phyloP scores from a whole-genome alignment of 2,888 invertebrate genomes.

The Anarsia innoxiella region DNA sequence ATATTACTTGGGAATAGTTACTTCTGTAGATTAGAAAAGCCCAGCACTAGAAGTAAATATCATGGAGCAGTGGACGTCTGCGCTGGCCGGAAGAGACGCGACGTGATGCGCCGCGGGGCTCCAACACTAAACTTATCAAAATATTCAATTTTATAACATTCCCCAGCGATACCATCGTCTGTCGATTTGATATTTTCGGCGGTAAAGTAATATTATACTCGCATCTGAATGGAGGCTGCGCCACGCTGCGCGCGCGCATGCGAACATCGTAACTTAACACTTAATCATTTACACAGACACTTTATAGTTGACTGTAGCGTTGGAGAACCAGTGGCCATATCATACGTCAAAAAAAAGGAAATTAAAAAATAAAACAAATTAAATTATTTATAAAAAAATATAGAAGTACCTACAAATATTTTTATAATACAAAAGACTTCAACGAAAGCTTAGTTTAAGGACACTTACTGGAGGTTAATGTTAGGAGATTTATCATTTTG shows the following conservation, averaged over 20 bases:
- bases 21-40: no score
- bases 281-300: constrained; percentile 68
- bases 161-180: constrained; percentile 68
- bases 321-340: no score
- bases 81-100: constrained; percentile 21
- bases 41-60: no score
- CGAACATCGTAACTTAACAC: constrained; percentile 69
- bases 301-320: constrained; percentile 47
- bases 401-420: no score
- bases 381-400: no score
- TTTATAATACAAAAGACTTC: no score
- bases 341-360: no score
- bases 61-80: constrained; percentile 14
- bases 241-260: constrained; percentile 62
- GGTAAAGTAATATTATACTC: constrained; percentile 69
- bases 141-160: constrained; percentile 74
- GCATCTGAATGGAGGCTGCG: constrained; percentile 59
- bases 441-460: no score
- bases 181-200: constrained; percentile 74
- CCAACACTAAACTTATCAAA: constrained; percentile 55
- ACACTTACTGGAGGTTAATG: no score
- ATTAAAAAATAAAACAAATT: no score
- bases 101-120: constrained; percentile 49
- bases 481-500: no score
- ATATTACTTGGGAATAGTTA: no score